phyloP scores from a whole-genome alignment of 2,888 invertebrate species.

The Plusia festucae region DNA sequence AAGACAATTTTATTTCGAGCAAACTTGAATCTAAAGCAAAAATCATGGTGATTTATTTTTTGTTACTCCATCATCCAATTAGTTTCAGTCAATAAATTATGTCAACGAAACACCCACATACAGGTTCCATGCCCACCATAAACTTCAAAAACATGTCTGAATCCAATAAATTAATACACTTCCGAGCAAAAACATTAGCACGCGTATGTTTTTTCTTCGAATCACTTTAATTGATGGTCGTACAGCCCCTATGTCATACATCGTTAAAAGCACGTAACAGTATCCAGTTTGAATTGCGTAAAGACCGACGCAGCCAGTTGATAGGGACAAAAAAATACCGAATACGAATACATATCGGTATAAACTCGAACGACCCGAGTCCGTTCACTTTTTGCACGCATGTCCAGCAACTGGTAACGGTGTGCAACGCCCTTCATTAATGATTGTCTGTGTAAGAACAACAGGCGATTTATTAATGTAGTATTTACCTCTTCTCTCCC shows the following conservation, averaged over 20 bases:
- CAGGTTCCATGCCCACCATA: neutral
- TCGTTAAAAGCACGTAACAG: conserved; percentile 57
- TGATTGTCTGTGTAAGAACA: conserved; percentile 1
- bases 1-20: neutral
- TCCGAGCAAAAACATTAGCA: conserved; percentile 19
- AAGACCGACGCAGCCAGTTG: conserved; percentile 55
- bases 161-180: conserved; percentile 20
- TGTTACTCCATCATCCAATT: conserved; percentile 1
- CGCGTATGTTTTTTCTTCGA: conserved; percentile 17
- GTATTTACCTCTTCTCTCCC: neutral
- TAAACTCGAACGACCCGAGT: conserved; percentile 63
- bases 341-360: conserved; percentile 54
- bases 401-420: conserved; percentile 45
- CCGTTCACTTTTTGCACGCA: conserved; percentile 65
- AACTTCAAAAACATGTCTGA: conserved; percentile 5
- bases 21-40: neutral
- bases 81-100: neutral
- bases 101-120: neutral
- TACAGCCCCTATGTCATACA: conserved; percentile 44
- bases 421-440: conserved; percentile 44
- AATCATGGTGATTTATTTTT: neutral
- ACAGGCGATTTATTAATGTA: neutral
- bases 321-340: conserved; percentile 62
- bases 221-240: conserved; percentile 42
- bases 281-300: conserved; percentile 62